Conservation (phyloP, 2,113 vertebrate genomes). For the Pipa parva region DNA sequence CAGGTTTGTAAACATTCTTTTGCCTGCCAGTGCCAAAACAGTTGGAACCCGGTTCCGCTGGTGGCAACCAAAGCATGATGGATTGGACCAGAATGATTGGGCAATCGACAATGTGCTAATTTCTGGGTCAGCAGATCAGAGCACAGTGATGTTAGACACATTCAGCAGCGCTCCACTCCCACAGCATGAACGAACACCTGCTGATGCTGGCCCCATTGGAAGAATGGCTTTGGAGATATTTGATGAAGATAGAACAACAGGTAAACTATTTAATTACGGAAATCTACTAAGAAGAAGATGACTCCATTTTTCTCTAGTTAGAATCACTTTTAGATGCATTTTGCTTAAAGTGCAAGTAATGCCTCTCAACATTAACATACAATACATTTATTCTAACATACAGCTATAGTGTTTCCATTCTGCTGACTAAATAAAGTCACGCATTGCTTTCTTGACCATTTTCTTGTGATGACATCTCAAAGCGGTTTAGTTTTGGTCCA, state of each 20-base stretch:
- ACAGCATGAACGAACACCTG: constrained; percentile 82
- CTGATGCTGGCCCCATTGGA: constrained; percentile 72
- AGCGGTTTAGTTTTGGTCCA: no score
- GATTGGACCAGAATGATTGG: constrained; percentile 91
- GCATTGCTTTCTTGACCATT: no score
- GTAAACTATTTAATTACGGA: constrained; percentile 43
- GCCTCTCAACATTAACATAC: no score
- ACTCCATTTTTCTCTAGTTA: no score
- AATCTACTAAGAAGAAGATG: no score
- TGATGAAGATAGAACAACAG: constrained; percentile 67
- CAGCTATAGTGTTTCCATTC: no score
- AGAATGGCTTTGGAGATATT: constrained; percentile 68
- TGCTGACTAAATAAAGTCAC: no score
- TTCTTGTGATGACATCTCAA: no score
- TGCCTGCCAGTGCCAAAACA: constrained; percentile 81
- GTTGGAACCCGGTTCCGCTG: constrained; percentile 89
- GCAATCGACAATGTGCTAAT: constrained; percentile 93
- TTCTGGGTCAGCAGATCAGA: constrained; percentile 82
- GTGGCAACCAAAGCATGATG: constrained; percentile 95
- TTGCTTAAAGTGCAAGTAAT: no score
- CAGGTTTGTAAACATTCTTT: constrained; percentile 94
- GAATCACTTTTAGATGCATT: no score
- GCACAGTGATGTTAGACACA: constrained; percentile 85
- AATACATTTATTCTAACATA: no score
- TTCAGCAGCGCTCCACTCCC: constrained; percentile 86